A percentile compares a stretch with the other conserved stretches of the same genome.
These are phyloP conservation scores for Campoplex nolae DNA, from an alignment of 2,888 invertebrate genomes.

Conservation along the genomic window DNA sequence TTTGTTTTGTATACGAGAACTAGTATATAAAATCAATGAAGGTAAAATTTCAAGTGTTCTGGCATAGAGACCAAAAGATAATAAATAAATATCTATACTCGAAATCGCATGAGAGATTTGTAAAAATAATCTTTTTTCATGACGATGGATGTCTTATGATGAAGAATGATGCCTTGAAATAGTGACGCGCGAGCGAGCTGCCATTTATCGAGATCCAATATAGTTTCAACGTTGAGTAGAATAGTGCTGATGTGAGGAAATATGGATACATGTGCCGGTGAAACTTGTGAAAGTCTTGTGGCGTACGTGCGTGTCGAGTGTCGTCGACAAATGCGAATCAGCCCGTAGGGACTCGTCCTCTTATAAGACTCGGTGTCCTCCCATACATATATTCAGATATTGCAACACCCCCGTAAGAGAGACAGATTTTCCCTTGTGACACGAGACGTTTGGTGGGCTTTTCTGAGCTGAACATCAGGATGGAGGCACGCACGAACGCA, in stretches of 20 bases:
- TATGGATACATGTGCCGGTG: slow-evolving; percentile 49
- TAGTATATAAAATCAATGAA: too few relatives aligned
- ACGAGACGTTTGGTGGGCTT: slow-evolving; percentile 5
- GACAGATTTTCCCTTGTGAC: slow-evolving; percentile 36
- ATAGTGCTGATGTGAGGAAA: not conserved
- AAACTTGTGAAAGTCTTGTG: slow-evolving; percentile 63
- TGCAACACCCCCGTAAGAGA: slow-evolving; percentile 20
- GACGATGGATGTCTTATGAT: too few relatives aligned
- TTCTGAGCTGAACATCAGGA: not conserved
- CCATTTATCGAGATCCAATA: not conserved
- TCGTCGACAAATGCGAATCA: slow-evolving; percentile 67
- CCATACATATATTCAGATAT: slow-evolving; percentile 22
- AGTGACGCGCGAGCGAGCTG: not conserved
- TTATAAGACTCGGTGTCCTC: not conserved
- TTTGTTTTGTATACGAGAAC: too few relatives aligned
- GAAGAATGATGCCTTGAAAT: not conserved
- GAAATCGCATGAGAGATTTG: too few relatives aligned
- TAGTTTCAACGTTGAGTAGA: slow-evolving; percentile 22
- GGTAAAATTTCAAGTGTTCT: too few relatives aligned
- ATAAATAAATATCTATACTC: too few relatives aligned
- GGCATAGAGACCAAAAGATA: too few relatives aligned
- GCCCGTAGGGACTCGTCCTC: slow-evolving; percentile 58
- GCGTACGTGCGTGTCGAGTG: slow-evolving; percentile 69
- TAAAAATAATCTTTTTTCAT: too few relatives aligned
- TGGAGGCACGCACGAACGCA: slow-evolving; percentile 59